A percentile compares a stretch with the other conserved stretches of the same genome.
These are phyloP conservation scores for Semotilus atromaculatus DNA, from an alignment of 2,797 vertebrate genomes.

Conservation along the genomic window DNA sequence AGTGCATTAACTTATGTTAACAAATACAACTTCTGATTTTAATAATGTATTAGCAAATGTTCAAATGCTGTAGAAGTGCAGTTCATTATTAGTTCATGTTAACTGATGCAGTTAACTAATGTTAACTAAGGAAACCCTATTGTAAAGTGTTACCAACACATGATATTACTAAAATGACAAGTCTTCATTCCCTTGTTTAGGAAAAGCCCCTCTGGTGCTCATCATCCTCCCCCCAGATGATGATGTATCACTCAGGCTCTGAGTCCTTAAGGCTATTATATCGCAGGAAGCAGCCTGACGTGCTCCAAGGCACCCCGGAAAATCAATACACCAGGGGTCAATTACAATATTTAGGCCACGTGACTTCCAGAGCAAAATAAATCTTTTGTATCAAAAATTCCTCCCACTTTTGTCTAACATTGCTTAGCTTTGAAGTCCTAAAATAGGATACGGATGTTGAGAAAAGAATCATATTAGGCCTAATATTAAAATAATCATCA, in stretches of 20 bases:
- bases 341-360: slow-evolving; percentile 85
- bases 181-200: slow-evolving; percentile 72
- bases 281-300: slow-evolving; percentile 78
- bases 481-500: neutral
- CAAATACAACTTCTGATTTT: too few relatives aligned
- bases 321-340: slow-evolving; percentile 84
- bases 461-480: neutral
- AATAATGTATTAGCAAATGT: too few relatives aligned
- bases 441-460: slow-evolving; percentile 6
- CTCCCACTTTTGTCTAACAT: slow-evolving; percentile 51
- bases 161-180: slow-evolving; percentile 76
- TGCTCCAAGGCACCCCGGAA: slow-evolving; percentile 71
- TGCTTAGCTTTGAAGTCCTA: slow-evolving; percentile 13
- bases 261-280: slow-evolving; percentile 78
- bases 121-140: too few relatives aligned
- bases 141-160: slow-evolving; percentile 17
- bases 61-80: too few relatives aligned
- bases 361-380: slow-evolving; percentile 82
- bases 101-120: too few relatives aligned
- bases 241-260: slow-evolving; percentile 69
- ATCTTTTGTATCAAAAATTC: slow-evolving; percentile 77
- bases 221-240: slow-evolving; percentile 68
- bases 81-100: too few relatives aligned
- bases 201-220: slow-evolving; percentile 66
- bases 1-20: too few relatives aligned